Percentiles rank a stretch among this genome's conserved stretches.
These are phyloP conservation scores for Datnioides undecimradiatus DNA, from an alignment of 2,113 vertebrate genomes.

Conservation along the genomic window DNA sequence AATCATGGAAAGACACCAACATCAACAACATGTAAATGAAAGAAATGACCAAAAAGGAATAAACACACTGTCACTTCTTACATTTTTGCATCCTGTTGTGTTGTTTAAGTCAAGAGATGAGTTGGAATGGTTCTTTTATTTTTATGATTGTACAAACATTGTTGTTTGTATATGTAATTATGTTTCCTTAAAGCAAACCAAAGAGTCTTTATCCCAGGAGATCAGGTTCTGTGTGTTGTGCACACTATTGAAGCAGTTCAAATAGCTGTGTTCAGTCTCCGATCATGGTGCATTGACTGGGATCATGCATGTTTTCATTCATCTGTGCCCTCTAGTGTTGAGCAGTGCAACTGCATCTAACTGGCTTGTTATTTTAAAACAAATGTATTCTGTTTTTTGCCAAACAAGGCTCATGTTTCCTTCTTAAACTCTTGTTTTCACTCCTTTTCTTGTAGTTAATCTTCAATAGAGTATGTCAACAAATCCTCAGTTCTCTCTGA, in stretches of 20 bases:
- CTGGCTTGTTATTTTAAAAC: neutral
- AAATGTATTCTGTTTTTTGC: neutral
- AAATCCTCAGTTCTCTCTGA: neutral
- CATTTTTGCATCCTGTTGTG: slow-evolving; percentile 4
- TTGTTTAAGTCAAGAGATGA: slow-evolving; percentile 18
- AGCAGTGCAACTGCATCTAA: slow-evolving; percentile 9
- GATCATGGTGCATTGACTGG: neutral
- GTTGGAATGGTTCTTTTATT: slow-evolving; percentile 16
- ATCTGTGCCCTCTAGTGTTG: slow-evolving; percentile 20
- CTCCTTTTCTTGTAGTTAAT: neutral
- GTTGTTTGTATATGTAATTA: neutral
- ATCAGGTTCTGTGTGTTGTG: neutral
- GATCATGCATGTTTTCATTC: neutral
- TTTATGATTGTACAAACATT: neutral
- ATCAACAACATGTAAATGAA: neutral
- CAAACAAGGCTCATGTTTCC: neutral
- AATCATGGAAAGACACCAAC: slow-evolving; percentile 16
- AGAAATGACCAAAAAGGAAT: slow-evolving; percentile 47
- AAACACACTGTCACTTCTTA: slow-evolving; percentile 24
- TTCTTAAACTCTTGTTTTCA: neutral
- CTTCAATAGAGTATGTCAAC: neutral
- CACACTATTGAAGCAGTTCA: neutral
- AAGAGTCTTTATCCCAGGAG: slow-evolving; percentile 18
- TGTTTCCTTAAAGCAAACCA: slow-evolving; percentile 5
- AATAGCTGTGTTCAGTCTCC: neutral